These are phyloP conservation scores for Maconellicoccus hirsutus DNA, from an alignment of 1,140 invertebrate species.

Conservation along the genomic window DNA sequence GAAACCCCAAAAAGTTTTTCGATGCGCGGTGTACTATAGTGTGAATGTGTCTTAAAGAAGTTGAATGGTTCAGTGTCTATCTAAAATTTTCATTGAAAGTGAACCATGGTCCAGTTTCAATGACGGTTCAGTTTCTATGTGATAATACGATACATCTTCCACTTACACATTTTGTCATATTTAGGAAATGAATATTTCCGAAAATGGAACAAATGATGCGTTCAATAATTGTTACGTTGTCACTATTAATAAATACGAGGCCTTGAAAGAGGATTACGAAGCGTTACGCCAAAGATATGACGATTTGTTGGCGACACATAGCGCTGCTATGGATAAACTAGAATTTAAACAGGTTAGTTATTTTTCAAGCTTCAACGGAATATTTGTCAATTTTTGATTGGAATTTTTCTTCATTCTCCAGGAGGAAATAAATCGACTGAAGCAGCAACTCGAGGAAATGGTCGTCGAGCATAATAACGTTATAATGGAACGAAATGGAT, in stretches of 20 bases:
- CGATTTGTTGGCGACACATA: conserved; percentile 66
- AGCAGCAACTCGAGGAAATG: conserved; percentile 69
- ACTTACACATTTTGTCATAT: conserved; percentile 6
- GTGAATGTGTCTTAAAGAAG: too few species aligned
- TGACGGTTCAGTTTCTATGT: not conserved
- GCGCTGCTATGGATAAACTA: conserved; percentile 58
- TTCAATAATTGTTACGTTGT: not conserved
- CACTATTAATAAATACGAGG: conserved; percentile 44
- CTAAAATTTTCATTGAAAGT: too few species aligned
- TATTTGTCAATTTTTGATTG: not conserved
- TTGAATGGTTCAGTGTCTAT: too few species aligned
- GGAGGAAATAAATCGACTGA: conserved; percentile 64
- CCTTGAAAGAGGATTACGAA: conserved; percentile 69
- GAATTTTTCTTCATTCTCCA: conserved; percentile 40
- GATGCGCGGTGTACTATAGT: too few species aligned
- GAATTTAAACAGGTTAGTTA: conserved; percentile 40
- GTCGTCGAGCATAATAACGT: conserved; percentile 61
- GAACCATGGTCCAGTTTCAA: too few species aligned
- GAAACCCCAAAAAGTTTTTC: too few species aligned
- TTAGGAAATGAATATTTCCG: conserved; percentile 32
- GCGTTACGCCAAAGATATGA: conserved; percentile 62
- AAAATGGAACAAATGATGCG: conserved; percentile 34
- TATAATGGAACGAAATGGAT: conserved; percentile 61
- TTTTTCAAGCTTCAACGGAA: not conserved
- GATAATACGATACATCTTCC: too few species aligned